Evolutionary conservation across 2,113 vertebrate species (phyloP).

Genomic region (Urocolius indicus): DNA sequence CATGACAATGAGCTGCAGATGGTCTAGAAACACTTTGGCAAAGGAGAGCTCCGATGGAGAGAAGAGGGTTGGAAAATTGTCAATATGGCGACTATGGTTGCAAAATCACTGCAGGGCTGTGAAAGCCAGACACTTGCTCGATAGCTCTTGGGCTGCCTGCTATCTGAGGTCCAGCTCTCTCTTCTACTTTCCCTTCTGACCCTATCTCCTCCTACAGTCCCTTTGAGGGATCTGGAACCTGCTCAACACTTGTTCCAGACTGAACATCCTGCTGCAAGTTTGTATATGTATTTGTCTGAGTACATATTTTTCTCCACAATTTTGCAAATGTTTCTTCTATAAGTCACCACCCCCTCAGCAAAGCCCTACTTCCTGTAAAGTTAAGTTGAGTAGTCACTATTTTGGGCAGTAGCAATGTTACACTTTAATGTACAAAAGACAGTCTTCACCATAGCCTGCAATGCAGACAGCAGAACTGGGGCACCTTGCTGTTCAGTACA

Average conservation of each 20-base stretch:
- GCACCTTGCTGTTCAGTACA: fast-evolving
- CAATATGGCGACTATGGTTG: fast-evolving
- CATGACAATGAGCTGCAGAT: neutral
- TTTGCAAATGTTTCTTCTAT: neutral
- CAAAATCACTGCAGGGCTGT: fast-evolving
- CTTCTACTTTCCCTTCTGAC: fast-evolving
- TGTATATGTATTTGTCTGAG: fast-evolving
- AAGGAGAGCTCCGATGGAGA: neutral
- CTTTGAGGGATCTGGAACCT: neutral
- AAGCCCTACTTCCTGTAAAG: neutral
- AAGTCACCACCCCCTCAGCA: neutral
- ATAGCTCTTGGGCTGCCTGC: neutral
- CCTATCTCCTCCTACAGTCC: fast-evolving
- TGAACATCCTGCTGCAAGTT: fast-evolving
- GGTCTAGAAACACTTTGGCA: neutral
- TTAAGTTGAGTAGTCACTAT: no score
- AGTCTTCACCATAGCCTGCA: neutral
- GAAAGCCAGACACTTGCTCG: neutral
- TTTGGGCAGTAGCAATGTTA: neutral
- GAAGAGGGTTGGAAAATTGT: neutral
- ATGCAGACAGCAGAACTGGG: neutral
- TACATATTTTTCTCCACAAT: neutral
- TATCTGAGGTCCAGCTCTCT: neutral
- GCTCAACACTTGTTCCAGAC: fast-evolving
- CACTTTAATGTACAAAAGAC: neutral